Percentiles rank a stretch among this genome's conserved stretches.
Evolutionary conservation across 2,113 vertebrate species (phyloP).

Genomic region (Siniperca chuatsi): DNA sequence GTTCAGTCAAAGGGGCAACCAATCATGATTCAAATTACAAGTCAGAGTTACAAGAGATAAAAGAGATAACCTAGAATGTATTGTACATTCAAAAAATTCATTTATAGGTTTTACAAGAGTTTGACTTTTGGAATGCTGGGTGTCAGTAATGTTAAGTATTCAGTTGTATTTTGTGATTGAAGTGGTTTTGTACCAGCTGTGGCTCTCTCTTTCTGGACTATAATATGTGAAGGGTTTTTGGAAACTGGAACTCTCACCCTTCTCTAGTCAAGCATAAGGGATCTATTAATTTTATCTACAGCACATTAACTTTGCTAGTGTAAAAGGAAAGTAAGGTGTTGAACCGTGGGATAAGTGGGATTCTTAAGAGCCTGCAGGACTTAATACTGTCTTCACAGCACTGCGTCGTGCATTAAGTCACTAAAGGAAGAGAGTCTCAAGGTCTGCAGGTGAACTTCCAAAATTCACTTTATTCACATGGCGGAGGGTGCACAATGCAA

Average conservation of each 20-base stretch:
- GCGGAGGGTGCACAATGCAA: too few relatives aligned
- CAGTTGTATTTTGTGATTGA: slow-evolving; percentile 5
- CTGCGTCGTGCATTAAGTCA: slow-evolving; percentile 26
- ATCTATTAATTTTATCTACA: slow-evolving; percentile 61
- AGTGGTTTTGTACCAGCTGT: not conserved
- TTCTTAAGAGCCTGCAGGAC: slow-evolving; percentile 50
- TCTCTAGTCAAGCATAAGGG: slow-evolving; percentile 37
- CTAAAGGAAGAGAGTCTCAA: slow-evolving; percentile 31
- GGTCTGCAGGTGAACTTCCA: slow-evolving; percentile 29
- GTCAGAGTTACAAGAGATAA: not conserved
- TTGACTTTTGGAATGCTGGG: not conserved
- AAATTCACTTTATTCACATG: slow-evolving; percentile 21
- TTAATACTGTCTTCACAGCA: slow-evolving; percentile 40
- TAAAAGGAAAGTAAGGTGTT: slow-evolving; percentile 59
- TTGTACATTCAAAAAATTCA: not conserved
- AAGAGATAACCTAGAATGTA: not conserved
- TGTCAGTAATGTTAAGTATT: not conserved
- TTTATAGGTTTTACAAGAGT: not conserved
- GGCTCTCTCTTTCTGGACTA: slow-evolving; percentile 14
- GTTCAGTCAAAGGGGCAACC: not conserved
- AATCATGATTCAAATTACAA: not conserved
- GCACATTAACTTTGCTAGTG: slow-evolving; percentile 59
- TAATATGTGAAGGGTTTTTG: slow-evolving; percentile 17
- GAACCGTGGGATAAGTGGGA: slow-evolving; percentile 52
- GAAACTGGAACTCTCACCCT: slow-evolving; percentile 7